Evolutionary conservation across 2,888 invertebrate species (phyloP).

Genomic region (Meteorus cinctellus): DNA sequence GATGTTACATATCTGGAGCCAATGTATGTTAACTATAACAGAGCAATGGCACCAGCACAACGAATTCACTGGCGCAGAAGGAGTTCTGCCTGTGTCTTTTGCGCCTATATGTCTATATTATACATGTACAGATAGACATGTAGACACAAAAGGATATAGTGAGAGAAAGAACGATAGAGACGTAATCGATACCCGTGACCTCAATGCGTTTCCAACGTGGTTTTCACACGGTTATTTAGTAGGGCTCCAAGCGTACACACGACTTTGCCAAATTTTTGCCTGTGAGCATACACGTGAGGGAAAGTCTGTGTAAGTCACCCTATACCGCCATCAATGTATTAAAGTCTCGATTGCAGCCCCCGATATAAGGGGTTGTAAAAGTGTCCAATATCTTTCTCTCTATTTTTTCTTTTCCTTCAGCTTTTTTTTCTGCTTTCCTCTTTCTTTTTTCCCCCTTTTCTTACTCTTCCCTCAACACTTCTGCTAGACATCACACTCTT

Average conservation of each 20-base stretch:
- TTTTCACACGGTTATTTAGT: constrained; percentile 43
- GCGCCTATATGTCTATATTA: neutral
- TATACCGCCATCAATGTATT: constrained; percentile 32
- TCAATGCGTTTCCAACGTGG: constrained; percentile 43
- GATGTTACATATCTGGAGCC: constrained; percentile 51
- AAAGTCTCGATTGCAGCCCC: constrained; percentile 34
- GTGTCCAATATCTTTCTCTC: constrained; percentile 27
- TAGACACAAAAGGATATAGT: neutral
- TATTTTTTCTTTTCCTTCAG: neutral
- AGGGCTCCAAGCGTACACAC: constrained; percentile 15
- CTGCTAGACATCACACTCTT: constrained; percentile 11
- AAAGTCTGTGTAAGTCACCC: constrained; percentile 23
- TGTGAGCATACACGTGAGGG: neutral
- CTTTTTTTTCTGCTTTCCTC: neutral
- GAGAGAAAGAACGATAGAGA: constrained; percentile 23
- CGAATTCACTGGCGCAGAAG: constrained; percentile 28
- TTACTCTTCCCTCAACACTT: constrained; percentile 3
- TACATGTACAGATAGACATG: constrained; percentile 10
- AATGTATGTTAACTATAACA: constrained; percentile 63
- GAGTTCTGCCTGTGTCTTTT: constrained; percentile 5
- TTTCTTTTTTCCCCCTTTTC: neutral
- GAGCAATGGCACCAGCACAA: constrained; percentile 40
- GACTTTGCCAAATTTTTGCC: constrained; percentile 42
- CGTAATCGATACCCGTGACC: constrained; percentile 45
- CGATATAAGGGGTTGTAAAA: constrained; percentile 39